Percentiles rank a stretch among this genome's conserved stretches.
phyloP scores from a whole-genome alignment of 2,797 vertebrate species.

The Scomberomorus guttatus region DNA sequence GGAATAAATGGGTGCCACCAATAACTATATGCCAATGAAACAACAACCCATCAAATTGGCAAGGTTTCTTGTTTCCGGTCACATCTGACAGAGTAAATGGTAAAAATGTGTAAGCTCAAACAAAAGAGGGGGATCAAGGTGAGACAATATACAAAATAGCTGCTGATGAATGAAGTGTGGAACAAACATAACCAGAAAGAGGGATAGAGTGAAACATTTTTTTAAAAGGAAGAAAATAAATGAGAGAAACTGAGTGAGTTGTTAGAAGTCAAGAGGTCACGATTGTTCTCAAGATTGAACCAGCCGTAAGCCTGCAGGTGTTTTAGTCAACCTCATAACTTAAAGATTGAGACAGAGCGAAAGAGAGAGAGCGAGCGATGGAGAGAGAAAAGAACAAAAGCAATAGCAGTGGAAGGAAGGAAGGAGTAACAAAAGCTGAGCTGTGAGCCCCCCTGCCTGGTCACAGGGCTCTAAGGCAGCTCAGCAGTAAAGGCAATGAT shows the following conservation, averaged over 20 bases:
- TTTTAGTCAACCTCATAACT: constrained; percentile 57
- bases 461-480: constrained; percentile 76
- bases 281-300: constrained; percentile 69
- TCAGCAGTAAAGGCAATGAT: constrained; percentile 68
- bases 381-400: constrained; percentile 41
- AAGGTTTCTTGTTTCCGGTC: background rate
- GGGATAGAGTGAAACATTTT: background rate
- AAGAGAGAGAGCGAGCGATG: constrained; percentile 13
- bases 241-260: constrained; percentile 38
- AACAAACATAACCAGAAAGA: constrained; percentile 1
- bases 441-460: constrained; percentile 72
- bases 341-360: constrained; percentile 50
- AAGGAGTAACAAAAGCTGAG: constrained; percentile 70
- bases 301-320: constrained; percentile 54
- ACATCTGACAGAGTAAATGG: background rate
- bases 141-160: constrained; percentile 5
- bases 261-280: constrained; percentile 57
- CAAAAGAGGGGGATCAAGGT: background rate
- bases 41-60: background rate
- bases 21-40: constrained; percentile 2
- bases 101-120: constrained; percentile 1
- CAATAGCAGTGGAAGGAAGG: constrained; percentile 36
- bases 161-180: background rate
- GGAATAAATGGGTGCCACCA: background rate
- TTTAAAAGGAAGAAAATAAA: constrained; percentile 29